Evolutionary conservation across 1,140 invertebrate species (phyloP), one percentile per base, ranked within the genome.

Genomic region (Colletes gigas): DNA sequence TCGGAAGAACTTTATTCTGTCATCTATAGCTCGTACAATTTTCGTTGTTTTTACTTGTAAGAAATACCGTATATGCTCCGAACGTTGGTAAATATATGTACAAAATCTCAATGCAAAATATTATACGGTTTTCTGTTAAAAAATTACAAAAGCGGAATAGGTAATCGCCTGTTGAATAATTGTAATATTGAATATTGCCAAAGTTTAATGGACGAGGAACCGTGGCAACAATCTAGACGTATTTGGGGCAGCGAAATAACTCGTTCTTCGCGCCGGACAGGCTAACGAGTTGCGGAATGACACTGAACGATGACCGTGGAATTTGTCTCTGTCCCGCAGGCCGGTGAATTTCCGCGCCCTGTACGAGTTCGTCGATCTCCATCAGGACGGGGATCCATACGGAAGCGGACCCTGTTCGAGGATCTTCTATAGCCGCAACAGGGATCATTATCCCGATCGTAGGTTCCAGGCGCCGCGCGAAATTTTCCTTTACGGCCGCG

Each of bases 341-440:
- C 96, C 97, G 0, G 95, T 98, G 15, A 95, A 96, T 84, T 98
- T 98, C 89, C 96, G 96, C 86, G 95, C 97, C 0, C 94, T 97
- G n/a, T 98, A 98, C 92, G 97, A 98, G 92, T 98, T 98, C 84
- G 97, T 98, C 10, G 97, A 98, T 91, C 93, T 97, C 4, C 96
- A 97, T 79, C 96, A 98, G 93, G 97, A 98, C 87, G 97, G 97
- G 0, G 95, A 97, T 72, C 94, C 95, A 0, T 96, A 95, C 90
- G 96, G 96, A 0, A 94, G 89, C 10, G 95, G 95, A 2, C 93
- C 94, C 0, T 97, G 96, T 86, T 96, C 95, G 0, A 92, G 96
- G 74, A 93, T 95, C 59, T 97, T 97, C 85, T 94, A 95, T 39
- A 96, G 95, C 76, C 75, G 94, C 85, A 89, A 94, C 92, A 91